These are phyloP conservation scores for Oscheius myriophilus DNA, from an alignment of 2,888 invertebrate genomes.

Conservation along the genomic window DNA sequence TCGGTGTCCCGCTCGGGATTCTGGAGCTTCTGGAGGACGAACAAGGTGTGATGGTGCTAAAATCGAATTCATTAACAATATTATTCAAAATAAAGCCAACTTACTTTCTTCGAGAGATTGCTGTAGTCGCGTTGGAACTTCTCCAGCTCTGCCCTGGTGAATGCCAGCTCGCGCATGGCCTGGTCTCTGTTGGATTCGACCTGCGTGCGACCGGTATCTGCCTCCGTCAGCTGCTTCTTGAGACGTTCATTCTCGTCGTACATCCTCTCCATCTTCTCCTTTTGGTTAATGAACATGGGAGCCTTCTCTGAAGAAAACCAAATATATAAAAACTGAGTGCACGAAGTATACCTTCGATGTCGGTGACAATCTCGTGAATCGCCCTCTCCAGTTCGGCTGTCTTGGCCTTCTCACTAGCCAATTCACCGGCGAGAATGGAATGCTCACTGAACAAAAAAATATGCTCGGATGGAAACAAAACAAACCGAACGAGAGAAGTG, in stretches of 20 bases:
- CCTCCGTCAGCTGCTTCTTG: conserved; percentile 37
- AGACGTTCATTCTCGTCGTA: conserved; percentile 35
- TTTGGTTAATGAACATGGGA: conserved; percentile 42
- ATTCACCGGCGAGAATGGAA: conserved; percentile 52
- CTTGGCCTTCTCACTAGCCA: conserved; percentile 49
- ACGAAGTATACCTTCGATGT: conserved; percentile 36
- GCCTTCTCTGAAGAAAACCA: conserved; percentile 36
- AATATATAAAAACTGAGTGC: not conserved
- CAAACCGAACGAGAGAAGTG: conserved; percentile 49
- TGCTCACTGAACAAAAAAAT: conserved; percentile 47
- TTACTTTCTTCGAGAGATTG: not conserved
- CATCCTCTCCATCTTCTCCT: conserved; percentile 32
- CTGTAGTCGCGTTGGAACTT: conserved; percentile 52
- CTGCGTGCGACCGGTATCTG: conserved; percentile 34
- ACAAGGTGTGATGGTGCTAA: conserved; percentile 25
- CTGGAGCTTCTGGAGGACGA: conserved; percentile 23
- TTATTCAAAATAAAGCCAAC: no score
- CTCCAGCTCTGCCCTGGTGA: conserved; percentile 59
- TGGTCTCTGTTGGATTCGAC: conserved; percentile 38
- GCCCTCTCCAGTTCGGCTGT: conserved; percentile 45
- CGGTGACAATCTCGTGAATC: conserved; percentile 55
- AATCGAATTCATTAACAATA: no score
- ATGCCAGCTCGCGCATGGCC: conserved; percentile 56
- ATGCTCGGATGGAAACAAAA: not conserved
- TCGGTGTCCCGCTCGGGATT: not conserved